These are phyloP conservation scores for Eublepharis macularius DNA, from an alignment of 2,113 vertebrate genomes.

Conservation along the genomic window DNA sequence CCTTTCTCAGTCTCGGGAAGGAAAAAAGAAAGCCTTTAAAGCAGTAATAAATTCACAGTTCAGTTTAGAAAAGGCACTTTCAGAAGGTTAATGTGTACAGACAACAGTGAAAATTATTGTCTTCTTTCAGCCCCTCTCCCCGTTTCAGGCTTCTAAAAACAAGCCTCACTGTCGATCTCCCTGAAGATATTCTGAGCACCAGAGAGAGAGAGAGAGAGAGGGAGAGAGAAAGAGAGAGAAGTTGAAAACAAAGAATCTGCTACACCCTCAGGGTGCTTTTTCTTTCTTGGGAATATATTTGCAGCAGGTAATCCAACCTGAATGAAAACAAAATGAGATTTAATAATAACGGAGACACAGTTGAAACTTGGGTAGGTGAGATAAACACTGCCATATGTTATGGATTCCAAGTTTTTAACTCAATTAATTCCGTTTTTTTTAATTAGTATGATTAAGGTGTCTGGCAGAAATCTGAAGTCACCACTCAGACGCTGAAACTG, in stretches of 20 bases:
- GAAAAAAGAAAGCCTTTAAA: neutral
- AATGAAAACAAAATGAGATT: neutral
- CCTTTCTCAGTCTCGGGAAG: neutral
- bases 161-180: neutral
- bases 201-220: neutral
- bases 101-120: slow-evolving; percentile 19
- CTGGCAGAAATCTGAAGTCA: neutral
- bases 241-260: slow-evolving; percentile 12
- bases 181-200: slow-evolving; percentile 23
- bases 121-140: neutral
- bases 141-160: slow-evolving; percentile 18
- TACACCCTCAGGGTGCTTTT: neutral
- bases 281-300: fast-evolving
- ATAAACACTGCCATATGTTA: neutral
- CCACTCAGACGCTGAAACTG: neutral
- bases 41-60: neutral
- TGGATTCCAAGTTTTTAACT: neutral
- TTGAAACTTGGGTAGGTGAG: neutral
- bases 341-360: neutral
- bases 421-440: neutral
- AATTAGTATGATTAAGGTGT: neutral
- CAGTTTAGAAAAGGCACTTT: slow-evolving; percentile 21
- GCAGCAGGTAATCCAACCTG: fast-evolving
- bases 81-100: slow-evolving; percentile 19
- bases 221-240: neutral